Base-by-base conservation (phyloP, 2,113 vertebrate genomes). In the Mus spicilegus region DNA sequence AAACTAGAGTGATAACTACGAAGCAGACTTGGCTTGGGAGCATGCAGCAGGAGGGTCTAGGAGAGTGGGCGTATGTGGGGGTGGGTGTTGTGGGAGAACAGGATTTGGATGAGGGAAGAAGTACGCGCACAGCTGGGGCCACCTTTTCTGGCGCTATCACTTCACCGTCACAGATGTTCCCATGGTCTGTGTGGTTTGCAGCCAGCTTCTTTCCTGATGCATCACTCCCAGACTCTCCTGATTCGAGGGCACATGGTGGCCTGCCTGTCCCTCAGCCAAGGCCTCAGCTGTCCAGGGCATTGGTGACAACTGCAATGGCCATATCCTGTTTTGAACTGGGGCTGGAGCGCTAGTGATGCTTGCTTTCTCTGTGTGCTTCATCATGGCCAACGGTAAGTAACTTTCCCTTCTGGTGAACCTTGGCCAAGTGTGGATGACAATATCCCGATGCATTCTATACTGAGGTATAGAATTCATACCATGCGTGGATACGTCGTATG, bases 281-380 rank as follows among this genome's bases (percentile, higher is more conserved):
- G 89, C 77, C 63, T 61, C 89, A 56, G 95, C 95, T 69, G 88
- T 36, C 70, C 24, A 24, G 94, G 87, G 78, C 49, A 6, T 42
- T 67, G 54, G 1, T 0, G 54, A 67, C 20, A 24, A 46, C 54
- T 26, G 24, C 5, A 16, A 16, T 13, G 22, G 36, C 61, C 36
- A 46, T 42, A 33, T 84, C 67, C 4, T 20, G 51, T 86, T 92
- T 22, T 51, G 42, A 30, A 0, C n/a, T 16, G 69, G 39, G 0
- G 0, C 54, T 5, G 12, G 33, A 11, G 14, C 4, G 17, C 22
- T 30, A 1, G 12, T 0, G 7, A 19, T 0, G 1, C 24, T 42
- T 3, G 1, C 17, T 17, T 19, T 30, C 17, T 0, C 2, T 24
- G 19, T 17, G 11, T 0, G 1, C 17, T 5, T 51, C 20, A 54